Conservation (phyloP, 1,140 invertebrate genomes). For the Halictus rubicundus region DNA sequence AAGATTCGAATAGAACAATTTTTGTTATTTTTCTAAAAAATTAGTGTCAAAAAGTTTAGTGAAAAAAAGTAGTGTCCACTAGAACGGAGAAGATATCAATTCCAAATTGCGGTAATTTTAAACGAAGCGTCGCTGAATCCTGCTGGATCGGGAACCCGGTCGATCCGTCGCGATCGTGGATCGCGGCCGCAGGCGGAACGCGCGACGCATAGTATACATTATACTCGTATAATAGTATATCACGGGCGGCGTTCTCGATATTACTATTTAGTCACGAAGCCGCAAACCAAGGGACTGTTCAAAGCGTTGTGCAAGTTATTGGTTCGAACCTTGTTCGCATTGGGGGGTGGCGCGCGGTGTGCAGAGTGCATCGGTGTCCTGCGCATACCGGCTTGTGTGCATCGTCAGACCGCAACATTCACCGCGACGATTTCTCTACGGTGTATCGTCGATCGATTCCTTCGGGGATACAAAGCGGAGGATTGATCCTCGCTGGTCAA, state of each 20-base stretch:
- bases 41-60: too few relatives aligned
- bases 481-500: not conserved
- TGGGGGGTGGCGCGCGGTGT: conserved; percentile 1
- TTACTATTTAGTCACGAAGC: conserved; percentile 70
- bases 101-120: too few relatives aligned
- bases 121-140: too few relatives aligned
- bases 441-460: conserved; percentile 42
- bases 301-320: conserved; percentile 68
- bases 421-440: conserved; percentile 37
- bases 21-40: too few relatives aligned
- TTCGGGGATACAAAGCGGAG: conserved; percentile 10
- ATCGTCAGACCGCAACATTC: conserved; percentile 43
- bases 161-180: too few relatives aligned
- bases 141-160: too few relatives aligned
- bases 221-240: too few relatives aligned
- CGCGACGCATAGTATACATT: too few relatives aligned
- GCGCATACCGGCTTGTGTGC: conserved; percentile 49
- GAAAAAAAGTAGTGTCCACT: too few relatives aligned
- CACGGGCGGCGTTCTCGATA: conserved; percentile 58
- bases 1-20: too few relatives aligned
- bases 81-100: too few relatives aligned
- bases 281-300: conserved; percentile 63
- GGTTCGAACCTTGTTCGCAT: conserved; percentile 56
- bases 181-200: too few relatives aligned
- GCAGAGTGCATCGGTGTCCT: conserved; percentile 24